A percentile compares a stretch with the other conserved stretches of the same genome.
These are phyloP conservation scores for Apamea anceps DNA, from an alignment of 2,888 invertebrate species.

Conservation along the genomic window DNA sequence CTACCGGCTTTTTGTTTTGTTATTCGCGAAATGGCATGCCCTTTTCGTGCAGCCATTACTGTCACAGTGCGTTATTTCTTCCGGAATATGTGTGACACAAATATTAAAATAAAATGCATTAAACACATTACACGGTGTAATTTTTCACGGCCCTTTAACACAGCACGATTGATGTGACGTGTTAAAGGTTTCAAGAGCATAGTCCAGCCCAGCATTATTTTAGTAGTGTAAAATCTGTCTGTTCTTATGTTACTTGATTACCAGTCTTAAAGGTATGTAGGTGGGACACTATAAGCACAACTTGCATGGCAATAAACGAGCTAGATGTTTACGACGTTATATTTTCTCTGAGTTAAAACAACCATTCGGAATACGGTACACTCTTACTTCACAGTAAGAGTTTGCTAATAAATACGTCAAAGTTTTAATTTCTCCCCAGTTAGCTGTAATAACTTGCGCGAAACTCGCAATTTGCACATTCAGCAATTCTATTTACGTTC, in stretches of 20 bases:
- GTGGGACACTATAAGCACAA: background rate
- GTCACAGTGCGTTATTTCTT: slow-evolving; percentile 3
- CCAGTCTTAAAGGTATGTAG: background rate
- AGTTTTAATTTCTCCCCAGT: slow-evolving; percentile 51
- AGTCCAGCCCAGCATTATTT: background rate
- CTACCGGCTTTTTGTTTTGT: slow-evolving; percentile 47
- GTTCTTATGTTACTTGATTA: background rate
- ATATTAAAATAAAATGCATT: slow-evolving; percentile 4
- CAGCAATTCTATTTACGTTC: slow-evolving; percentile 29
- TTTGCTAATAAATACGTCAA: slow-evolving; percentile 48
- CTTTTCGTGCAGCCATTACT: slow-evolving; percentile 37
- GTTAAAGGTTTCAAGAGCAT: background rate
- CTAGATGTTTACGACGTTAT: background rate
- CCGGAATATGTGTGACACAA: background rate
- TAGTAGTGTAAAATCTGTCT: background rate
- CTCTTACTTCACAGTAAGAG: slow-evolving; percentile 15
- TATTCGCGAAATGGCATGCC: slow-evolving; percentile 21
- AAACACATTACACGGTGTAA: background rate
- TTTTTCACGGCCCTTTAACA: background rate
- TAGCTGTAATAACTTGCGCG: slow-evolving; percentile 37
- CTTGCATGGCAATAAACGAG: background rate
- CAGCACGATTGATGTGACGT: background rate
- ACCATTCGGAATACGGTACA: slow-evolving; percentile 13
- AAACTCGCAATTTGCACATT: slow-evolving; percentile 31
- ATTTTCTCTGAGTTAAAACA: slow-evolving; percentile 1